Evolutionary conservation across 2,888 invertebrate species (phyloP), one percentile per base, ranked within the genome.

Genomic region (Eupithecia abbreviata): DNA sequence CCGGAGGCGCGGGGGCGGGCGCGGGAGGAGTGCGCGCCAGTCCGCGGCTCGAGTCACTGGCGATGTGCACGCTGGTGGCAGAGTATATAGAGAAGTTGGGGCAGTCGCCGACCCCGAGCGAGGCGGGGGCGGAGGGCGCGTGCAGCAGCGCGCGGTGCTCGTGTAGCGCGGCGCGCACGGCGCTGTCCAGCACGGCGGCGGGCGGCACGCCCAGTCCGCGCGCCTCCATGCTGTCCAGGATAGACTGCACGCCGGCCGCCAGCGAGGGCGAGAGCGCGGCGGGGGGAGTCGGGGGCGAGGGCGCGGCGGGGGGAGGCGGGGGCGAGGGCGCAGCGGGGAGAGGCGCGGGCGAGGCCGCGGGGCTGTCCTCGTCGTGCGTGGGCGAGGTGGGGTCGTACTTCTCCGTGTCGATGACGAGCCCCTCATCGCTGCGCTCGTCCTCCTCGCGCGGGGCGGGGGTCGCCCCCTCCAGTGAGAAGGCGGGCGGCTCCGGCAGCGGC

Each of bases 31-130:
- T 67, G 80, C 69, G 73, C 7, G 84, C 80, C 41, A 82, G 79
- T 4, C 82, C 83, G 55, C 88, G 89, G 82, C 90, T 90, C 75
- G 86, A 82, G 79, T 94, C 95, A 82, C 96, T 95, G 0, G 97
- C 97, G 72, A 97, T 96, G 82, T 97, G 97, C 86, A 97, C 97
- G 78, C 97, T 97, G 84, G 97, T 96, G 10, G 97, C 97, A 0
- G 98, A 98, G 91, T 98, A 98, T 82, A 98, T 97, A 13, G 97
- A 97, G 89, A 98, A 98, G 90, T 98, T 98, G 5, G 98, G 98
- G 90, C 98, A 98, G 84, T 97, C 97, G 1, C 97, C 97, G 87
- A n/a, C 15, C 6, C 51, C 51, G 51, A 51, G 51, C 77, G 77
- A 77, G 5, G 88, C 80, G 51, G 77, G 4, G 87, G 84, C 58